Percentiles rank a stretch among this genome's conserved stretches.
These are phyloP conservation scores for Poecilia gillii DNA, from an alignment of 2,797 vertebrate species.

Conservation along the genomic window DNA sequence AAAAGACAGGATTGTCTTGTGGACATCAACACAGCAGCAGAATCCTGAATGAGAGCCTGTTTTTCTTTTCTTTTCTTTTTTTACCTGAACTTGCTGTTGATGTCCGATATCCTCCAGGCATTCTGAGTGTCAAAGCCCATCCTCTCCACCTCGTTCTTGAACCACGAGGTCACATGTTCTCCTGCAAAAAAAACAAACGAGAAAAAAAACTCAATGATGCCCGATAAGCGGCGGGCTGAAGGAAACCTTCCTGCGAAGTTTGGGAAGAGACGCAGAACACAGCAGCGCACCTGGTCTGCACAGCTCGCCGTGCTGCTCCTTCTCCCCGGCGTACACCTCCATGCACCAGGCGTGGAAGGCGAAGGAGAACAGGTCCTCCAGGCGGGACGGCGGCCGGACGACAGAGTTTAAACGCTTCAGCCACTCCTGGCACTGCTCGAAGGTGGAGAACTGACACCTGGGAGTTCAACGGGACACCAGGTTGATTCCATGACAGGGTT, in stretches of 20 bases:
- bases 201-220: constrained; percentile 22
- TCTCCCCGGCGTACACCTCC: constrained; percentile 93
- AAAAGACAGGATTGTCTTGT: constrained; percentile 5
- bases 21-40: constrained; percentile 26
- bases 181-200: constrained; percentile 73
- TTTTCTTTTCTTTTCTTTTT: constrained; percentile 24
- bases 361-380: constrained; percentile 97
- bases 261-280: neutral
- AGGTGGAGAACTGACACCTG: constrained; percentile 96
- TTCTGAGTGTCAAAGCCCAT: constrained; percentile 99
- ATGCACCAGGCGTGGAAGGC: constrained; percentile 97
- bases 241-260: neutral
- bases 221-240: constrained; percentile 26
- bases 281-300: constrained; percentile 89
- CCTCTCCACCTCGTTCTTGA: constrained; percentile 96
- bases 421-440: constrained; percentile 98
- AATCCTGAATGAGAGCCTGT: constrained; percentile 22
- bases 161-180: constrained; percentile 94
- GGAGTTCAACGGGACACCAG: constrained; percentile 7
- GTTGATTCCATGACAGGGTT: too few relatives aligned
- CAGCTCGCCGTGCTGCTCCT: constrained; percentile 93
- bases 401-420: constrained; percentile 88
- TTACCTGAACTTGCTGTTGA: constrained; percentile 98
- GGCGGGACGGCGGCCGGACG: constrained; percentile 88
- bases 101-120: constrained; percentile 97